Percentiles rank a stretch among this genome's conserved stretches.
phyloP scores from a whole-genome alignment of 2,888 invertebrate genomes.

The Aleiodes alternator region DNA sequence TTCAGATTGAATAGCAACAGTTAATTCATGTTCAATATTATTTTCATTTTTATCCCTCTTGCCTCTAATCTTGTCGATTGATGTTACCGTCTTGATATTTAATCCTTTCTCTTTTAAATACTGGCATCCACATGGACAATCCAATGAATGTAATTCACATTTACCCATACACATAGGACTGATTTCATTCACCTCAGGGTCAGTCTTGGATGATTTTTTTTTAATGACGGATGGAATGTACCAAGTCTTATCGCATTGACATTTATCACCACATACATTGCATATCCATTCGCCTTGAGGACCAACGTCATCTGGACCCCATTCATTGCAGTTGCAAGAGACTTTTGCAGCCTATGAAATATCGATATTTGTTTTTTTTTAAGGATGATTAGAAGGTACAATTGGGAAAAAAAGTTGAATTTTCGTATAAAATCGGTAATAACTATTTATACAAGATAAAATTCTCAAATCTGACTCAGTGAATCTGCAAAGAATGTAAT shows the following conservation, averaged over 20 bases:
- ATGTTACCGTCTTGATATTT: constrained; percentile 8
- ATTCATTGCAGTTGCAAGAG: constrained; percentile 50
- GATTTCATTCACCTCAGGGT: constrained; percentile 22
- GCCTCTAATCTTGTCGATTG: constrained; percentile 11
- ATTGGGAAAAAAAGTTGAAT: too few relatives aligned
- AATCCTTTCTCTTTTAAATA: constrained; percentile 29
- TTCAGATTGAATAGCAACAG: background rate
- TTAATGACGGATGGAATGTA: constrained; percentile 3
- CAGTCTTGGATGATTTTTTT: constrained; percentile 15
- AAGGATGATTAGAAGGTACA: background rate
- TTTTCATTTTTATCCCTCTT: background rate
- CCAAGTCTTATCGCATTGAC: constrained; percentile 43
- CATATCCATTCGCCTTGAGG: constrained; percentile 52
- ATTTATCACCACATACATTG: constrained; percentile 49
- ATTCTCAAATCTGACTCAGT: too few relatives aligned
- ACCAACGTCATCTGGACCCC: constrained; percentile 45
- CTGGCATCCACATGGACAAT: constrained; percentile 10
- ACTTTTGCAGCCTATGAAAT: constrained; percentile 25
- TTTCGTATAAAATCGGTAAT: too few relatives aligned
- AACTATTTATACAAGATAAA: too few relatives aligned
- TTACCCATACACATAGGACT: background rate
- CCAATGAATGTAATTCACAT: background rate
- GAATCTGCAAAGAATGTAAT: too few relatives aligned
- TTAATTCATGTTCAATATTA: background rate
- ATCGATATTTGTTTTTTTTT: constrained; percentile 16